These are phyloP conservation scores for Eumerus sabulonum DNA, from an alignment of 2,888 invertebrate species.

Conservation along the genomic window DNA sequence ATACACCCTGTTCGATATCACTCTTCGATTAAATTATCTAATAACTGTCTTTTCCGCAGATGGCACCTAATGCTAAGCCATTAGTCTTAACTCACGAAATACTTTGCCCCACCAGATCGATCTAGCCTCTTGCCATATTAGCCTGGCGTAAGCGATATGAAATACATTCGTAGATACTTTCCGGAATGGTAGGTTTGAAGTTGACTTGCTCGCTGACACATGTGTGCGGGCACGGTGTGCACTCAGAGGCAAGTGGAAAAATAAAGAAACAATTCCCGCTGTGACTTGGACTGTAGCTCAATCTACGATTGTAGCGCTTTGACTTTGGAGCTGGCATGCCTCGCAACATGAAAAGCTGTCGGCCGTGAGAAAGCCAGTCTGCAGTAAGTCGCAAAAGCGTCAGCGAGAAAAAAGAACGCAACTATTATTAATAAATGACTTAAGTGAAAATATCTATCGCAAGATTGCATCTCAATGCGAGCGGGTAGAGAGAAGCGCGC, in stretches of 20 bases:
- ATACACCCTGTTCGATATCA: conserved; percentile 26
- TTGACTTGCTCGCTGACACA: conserved; percentile 12
- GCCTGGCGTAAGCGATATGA: conserved; percentile 12
- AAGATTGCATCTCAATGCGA: conserved; percentile 40
- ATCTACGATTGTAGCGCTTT: too few species aligned
- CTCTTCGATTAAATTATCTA: conserved; percentile 56
- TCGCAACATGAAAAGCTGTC: conserved; percentile 62
- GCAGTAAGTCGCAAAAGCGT: conserved; percentile 56
- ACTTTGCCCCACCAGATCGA: conserved; percentile 41
- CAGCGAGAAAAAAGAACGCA: conserved; percentile 31
- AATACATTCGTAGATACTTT: conserved; percentile 62
- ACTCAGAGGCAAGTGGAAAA: conserved; percentile 35
- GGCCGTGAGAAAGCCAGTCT: conserved; percentile 68
- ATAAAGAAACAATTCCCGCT: conserved; percentile 30
- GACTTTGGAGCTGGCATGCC: background rate
- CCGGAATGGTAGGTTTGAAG: conserved; percentile 65
- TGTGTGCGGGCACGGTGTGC: conserved; percentile 27
- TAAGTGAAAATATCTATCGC: conserved; percentile 67
- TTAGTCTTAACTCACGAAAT: conserved; percentile 57
- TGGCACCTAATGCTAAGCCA: conserved; percentile 51
- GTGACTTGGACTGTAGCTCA: conserved; percentile 40
- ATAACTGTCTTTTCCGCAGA: conserved; percentile 60
- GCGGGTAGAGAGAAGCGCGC: conserved; percentile 17
- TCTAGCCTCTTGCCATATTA: conserved; percentile 24
- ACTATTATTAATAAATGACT: conserved; percentile 67